A percentile compares a stretch with the other conserved stretches of the same genome.
Conservation (phyloP, 2,113 vertebrate genomes). For the Mixornis gularis region DNA sequence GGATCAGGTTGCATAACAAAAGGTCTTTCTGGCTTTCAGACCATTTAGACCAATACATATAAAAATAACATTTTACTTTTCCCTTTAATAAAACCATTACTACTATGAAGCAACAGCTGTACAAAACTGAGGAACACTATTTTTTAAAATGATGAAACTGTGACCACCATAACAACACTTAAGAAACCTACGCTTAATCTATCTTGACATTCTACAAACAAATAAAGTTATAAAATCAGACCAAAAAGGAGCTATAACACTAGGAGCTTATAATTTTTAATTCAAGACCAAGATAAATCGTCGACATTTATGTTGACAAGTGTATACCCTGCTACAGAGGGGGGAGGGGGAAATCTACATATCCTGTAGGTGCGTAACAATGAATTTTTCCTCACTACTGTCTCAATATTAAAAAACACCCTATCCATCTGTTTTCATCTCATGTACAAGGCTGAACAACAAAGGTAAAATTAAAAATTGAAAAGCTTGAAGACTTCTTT, state of each 20-base stretch:
- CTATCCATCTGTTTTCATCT: not conserved
- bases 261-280: not conserved
- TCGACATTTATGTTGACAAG: not conserved
- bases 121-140: not conserved
- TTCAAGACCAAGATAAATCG: not conserved
- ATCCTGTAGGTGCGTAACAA: not conserved
- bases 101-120: not conserved
- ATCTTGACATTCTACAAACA: not conserved
- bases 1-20: not conserved
- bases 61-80: not conserved
- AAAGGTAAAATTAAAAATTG: not conserved
- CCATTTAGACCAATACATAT: not conserved
- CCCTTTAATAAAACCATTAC: not conserved
- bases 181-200: not conserved
- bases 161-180: not conserved
- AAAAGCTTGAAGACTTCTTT: not conserved
- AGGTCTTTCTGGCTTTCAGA: not conserved
- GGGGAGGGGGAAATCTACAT: fast-evolving
- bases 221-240: not conserved
- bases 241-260: not conserved
- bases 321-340: not conserved
- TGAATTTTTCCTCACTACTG: not conserved
- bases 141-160: not conserved
- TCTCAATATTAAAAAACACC: not conserved
- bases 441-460: not conserved